Evolutionary conservation across 2,888 invertebrate genomes (phyloP), one percentile per base, ranked within the genome.

Genomic region (Lomographa bimaculata): DNA sequence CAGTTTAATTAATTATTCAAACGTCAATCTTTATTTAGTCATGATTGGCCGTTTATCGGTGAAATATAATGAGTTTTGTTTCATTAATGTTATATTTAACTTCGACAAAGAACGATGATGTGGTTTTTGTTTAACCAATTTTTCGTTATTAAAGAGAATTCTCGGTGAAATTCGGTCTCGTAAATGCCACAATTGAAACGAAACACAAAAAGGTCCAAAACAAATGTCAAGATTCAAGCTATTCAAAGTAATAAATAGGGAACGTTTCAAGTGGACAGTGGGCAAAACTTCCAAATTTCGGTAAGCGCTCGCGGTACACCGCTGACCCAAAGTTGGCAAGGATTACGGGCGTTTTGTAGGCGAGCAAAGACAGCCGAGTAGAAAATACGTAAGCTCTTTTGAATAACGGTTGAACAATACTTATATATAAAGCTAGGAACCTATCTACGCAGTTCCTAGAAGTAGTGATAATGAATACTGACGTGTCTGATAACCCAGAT

Each of bases 231-330:
- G 36, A 37, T 43, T n/a, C n/a, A 57, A 52, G 56, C 52, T 45
- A 28, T 52, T 52, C 51, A 60, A 57, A 65, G 57, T 54, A 61
- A 65, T 65, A 64, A 60, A 68, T 66, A 46, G 49, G 42, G 25
- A 37, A 27, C 42, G 28, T 54, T 55, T 50, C 54, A 57, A 69
- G 60, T 64, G 64, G 64, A 65, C 69, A 60, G 61, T 61, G 64
- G 64, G 60, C 61, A 60, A 67, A 71, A 76, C 69, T 73, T 71
- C 60, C 34, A 57, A 58, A 59, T 64, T 60, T 56, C 39, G 53
- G 60, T 50, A 59, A 66, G 62, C 63, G 68, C 60, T 58, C 71
- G 78, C 67, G 78, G 78, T 66, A 40, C 38, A 56, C 75, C 71
- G 38, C 66, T 35, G 47, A 64, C 64, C 72, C 62, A 47, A 60